Evolutionary conservation across 2,888 invertebrate species (phyloP), one percentile per base, ranked within the genome.

Genomic region (Aspidiotus destructor): DNA sequence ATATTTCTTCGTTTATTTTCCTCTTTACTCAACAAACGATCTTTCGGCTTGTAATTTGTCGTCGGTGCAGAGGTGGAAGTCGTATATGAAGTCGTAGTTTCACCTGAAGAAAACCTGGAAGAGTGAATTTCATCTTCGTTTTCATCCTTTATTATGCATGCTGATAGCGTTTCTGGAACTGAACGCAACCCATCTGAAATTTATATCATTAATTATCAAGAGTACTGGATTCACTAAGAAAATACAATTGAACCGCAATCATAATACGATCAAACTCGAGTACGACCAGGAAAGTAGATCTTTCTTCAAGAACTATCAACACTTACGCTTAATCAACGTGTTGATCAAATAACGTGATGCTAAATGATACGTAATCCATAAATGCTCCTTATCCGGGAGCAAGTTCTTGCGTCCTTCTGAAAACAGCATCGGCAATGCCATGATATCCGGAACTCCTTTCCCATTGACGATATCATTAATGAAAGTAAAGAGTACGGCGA

Each of bases 11-110:
- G 16, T 52, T 28, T 62, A 28, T 53, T 62, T 28, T 69, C 61
- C 41, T 69, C 69, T 15, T 53, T 64, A 58, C 57, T 64, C 8
- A 63, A 40, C 7, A 78, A 10, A 58, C 58, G 58, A 58, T 58
- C 28, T 13, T 13, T 8, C 2, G 13, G 28, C 13, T 58, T 28
- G 28, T 13, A 13, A 13, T 48, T n/a, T 48, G 48, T 11, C 48
- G 3, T 48, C 48, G 48, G n/a, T 3, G 48, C 48, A 3, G 28
- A 28, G 28, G 28, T 28, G 1, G 28, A 5, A 28, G 28, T 28
- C 28, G 28, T 28, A 28, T 28, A 28, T 28, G 28, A 28, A 28
- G 28, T 28, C 1, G 28, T 28, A 1, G 28, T 3, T 28, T 28
- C 5, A 3, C 28, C 28, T 28, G 28, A 28, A 28, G 28, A 28